Base-by-base conservation (phyloP, 1,140 invertebrate species). In the Tyrophagus putrescentiae region DNA sequence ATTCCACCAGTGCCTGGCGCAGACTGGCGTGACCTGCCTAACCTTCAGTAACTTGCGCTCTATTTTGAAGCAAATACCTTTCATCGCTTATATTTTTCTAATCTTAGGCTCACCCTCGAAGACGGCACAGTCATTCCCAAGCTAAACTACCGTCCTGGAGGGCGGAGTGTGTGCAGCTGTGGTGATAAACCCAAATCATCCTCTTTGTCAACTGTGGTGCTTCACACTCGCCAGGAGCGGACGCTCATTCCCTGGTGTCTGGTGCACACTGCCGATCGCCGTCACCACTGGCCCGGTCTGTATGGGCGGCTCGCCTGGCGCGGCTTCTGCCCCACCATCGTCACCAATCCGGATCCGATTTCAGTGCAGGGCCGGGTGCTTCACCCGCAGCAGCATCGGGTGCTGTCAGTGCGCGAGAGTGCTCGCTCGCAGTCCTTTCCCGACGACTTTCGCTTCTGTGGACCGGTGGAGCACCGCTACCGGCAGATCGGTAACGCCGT, bases 181-280 rank as follows among this genome's bases (percentile, higher is more conserved):
- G 80, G 81, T 1, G 72, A 77, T 5, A 80, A 71, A 4, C 74
- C 75, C 62, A 16, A 75, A 0, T 90, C n/a, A n/a, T n/a, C n/a
- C n/a, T n/a, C n/a, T n/a, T n/a, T n/a, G n/a, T n/a, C n/a, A n/a
- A n/a, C n/a, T n/a, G n/a, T n/a, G n/a, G 87, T 72, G 79, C 84
- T 68, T 23, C 83, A 0, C 70, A 74, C 87, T 71, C 78, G 79
- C 53, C 88, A 91, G 74, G 82, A 81, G 68, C 84, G 87, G 70
- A 90, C 88, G 1, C 70, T 91, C 33, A 85, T 92, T 56, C 87
- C 88, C 1, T 92, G 88, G 88, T 90, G 87, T 70, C 73, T 91
- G 59, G 86, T 87, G 25, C 87, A 91, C 70, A 91, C 87, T 1
- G 84, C 79, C 28, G 86, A 89, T 71, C 71, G 86, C 27, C 84